These are phyloP conservation scores for Cephus sareptanus DNA, from an alignment of 2,888 invertebrate genomes.

Conservation along the genomic window DNA sequence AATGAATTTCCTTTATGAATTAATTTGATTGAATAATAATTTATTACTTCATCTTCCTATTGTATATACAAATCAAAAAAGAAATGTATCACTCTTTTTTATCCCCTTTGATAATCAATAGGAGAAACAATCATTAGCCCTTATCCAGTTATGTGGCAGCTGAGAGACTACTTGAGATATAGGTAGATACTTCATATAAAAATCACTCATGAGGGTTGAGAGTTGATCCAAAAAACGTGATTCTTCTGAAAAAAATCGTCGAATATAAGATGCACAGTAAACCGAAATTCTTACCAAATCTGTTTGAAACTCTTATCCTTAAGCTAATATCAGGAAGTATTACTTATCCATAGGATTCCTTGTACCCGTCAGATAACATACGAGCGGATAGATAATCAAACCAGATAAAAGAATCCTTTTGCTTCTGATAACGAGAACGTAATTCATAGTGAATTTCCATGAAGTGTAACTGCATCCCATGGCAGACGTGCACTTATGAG, in stretches of 20 bases:
- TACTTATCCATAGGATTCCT: background rate
- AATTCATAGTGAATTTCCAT: background rate
- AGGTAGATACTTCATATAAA: too few relatives aligned
- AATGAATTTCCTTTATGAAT: background rate
- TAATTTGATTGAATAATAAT: background rate
- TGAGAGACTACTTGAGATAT: too few relatives aligned
- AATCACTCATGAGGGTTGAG: too few relatives aligned
- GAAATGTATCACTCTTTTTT: background rate
- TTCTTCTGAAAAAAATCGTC: too few relatives aligned
- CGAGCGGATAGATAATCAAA: background rate
- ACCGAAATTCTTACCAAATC: background rate
- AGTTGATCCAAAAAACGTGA: background rate
- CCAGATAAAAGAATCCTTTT: background rate
- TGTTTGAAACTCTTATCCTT: background rate
- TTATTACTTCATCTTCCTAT: background rate
- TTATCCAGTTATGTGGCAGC: too few relatives aligned
- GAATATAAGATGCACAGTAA: background rate
- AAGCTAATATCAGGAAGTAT: background rate
- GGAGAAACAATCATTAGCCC: background rate
- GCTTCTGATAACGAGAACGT: slow-evolving; percentile 1
- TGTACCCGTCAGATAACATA: background rate
- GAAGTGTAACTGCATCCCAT: background rate
- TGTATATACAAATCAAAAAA: background rate
- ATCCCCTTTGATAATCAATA: background rate
- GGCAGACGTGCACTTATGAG: background rate